Conservation (phyloP, 2,113 vertebrate genomes). For the Todiramphus chloris region DNA sequence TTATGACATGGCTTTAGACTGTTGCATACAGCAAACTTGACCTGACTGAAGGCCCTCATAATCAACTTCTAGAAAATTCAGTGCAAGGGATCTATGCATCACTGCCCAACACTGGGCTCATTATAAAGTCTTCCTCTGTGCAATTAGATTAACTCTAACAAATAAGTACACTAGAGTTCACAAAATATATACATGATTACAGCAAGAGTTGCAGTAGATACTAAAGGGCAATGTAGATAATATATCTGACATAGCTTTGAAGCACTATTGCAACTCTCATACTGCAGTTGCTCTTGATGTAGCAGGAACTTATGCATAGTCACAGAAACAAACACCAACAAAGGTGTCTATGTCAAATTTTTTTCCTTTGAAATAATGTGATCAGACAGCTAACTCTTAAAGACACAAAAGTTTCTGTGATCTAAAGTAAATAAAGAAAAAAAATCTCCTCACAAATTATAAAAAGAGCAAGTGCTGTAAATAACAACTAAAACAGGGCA, state of each 20-base stretch:
- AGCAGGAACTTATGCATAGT: neutral
- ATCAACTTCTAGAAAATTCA: neutral
- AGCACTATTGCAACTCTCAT: neutral
- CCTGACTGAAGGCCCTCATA: neutral
- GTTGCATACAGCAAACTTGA: neutral
- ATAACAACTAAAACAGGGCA: neutral
- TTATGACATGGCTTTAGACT: neutral
- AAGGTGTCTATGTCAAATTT: neutral
- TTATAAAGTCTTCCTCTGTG: neutral
- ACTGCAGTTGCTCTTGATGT: neutral
- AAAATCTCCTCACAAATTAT: neutral
- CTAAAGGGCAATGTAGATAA: neutral
- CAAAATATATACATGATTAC: neutral
- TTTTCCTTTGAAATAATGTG: neutral
- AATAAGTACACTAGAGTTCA: neutral
- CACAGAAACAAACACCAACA: neutral
- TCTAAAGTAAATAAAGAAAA: neutral
- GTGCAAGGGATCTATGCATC: neutral
- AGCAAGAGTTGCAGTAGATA: neutral
- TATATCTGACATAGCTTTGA: neutral
- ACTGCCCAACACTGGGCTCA: neutral
- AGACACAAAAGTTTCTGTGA: neutral
- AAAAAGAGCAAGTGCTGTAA: neutral
- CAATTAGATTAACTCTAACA: neutral
- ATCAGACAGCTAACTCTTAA: neutral